phyloP scores from a whole-genome alignment of 1,140 invertebrate genomes.

The Drosophila mayri region DNA sequence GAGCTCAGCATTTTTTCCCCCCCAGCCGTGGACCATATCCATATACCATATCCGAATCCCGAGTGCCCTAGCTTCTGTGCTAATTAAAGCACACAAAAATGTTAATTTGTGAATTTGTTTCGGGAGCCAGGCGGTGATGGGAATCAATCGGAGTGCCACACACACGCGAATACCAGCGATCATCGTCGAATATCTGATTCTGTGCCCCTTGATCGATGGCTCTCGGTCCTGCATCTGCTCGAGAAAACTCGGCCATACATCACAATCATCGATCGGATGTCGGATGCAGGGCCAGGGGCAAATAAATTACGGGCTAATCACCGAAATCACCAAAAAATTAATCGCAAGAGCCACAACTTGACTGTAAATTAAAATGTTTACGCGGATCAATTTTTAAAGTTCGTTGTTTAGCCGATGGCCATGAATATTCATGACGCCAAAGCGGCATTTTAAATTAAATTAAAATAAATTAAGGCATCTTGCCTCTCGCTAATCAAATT shows the following conservation, averaged over 20 bases:
- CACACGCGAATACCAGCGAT: constrained; percentile 46
- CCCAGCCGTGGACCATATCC: constrained; percentile 2
- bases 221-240: constrained; percentile 19
- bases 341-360: constrained; percentile 62
- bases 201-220: constrained; percentile 58
- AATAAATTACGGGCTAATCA: constrained; percentile 77
- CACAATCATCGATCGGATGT: constrained; percentile 27
- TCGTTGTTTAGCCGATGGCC: constrained; percentile 25
- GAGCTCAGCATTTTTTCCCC: constrained; percentile 1
- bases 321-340: constrained; percentile 53
- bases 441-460: constrained; percentile 60
- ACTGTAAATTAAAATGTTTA: constrained; percentile 80
- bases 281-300: constrained; percentile 24
- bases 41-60: constrained; percentile 8
- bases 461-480: constrained; percentile 68
- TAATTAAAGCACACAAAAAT: constrained; percentile 67
- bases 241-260: constrained; percentile 40
- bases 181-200: constrained; percentile 28
- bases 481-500: constrained; percentile 63
- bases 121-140: constrained; percentile 41
- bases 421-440: constrained; percentile 70
- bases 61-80: constrained; percentile 33
- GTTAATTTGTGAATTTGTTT: constrained; percentile 67
- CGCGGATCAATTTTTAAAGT: constrained; percentile 54
- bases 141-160: constrained; percentile 47